These are phyloP conservation scores for Acanthisitta chloris DNA, from an alignment of 2,113 vertebrate species.

Conservation along the genomic window DNA sequence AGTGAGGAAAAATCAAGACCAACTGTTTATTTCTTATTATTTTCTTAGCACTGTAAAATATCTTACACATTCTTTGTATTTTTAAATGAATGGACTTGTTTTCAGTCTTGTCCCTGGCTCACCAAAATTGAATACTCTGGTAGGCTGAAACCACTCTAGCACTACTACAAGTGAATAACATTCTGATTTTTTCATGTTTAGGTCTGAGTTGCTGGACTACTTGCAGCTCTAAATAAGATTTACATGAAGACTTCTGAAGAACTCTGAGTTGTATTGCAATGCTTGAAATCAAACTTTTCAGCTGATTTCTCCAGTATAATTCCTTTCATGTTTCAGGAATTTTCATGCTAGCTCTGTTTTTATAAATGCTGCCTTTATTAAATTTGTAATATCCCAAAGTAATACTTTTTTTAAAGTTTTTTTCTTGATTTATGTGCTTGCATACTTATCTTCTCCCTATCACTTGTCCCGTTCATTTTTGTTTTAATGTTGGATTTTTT, in stretches of 20 bases:
- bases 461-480: neutral
- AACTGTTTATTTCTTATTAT: neutral
- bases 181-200: neutral
- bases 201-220: neutral
- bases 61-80: neutral
- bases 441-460: neutral
- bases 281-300: neutral
- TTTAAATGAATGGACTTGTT: neutral
- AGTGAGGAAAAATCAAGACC: neutral
- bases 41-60: neutral
- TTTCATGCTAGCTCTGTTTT: neutral
- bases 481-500: neutral
- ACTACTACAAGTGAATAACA: neutral
- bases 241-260: neutral
- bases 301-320: neutral
- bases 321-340: neutral
- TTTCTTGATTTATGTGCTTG: neutral
- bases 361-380: neutral
- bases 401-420: neutral
- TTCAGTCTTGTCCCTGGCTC: neutral
- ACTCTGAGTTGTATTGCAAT: neutral
- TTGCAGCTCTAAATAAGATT: neutral
- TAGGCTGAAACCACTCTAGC: neutral
- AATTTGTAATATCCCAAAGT: neutral
- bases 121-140: neutral